These are phyloP conservation scores for Gymnothorax javanicus DNA, from an alignment of 2,797 vertebrate genomes.

Conservation along the genomic window DNA sequence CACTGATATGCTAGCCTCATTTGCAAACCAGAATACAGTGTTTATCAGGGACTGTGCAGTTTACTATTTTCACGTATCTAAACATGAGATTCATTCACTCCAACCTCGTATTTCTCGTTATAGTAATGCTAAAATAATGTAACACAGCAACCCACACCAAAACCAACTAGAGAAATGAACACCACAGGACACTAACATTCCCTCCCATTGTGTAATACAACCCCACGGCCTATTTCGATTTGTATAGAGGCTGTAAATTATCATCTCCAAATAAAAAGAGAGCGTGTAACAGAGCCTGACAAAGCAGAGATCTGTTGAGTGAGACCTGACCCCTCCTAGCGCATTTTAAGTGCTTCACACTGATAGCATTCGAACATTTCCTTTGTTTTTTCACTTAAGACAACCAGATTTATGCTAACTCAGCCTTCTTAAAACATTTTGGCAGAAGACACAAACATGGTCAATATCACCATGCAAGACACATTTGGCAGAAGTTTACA, in stretches of 20 bases:
- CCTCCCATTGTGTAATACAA: background rate
- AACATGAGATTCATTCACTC: too few relatives aligned
- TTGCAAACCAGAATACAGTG: too few relatives aligned
- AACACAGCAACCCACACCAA: background rate
- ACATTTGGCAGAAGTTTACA: background rate
- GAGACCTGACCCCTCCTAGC: background rate
- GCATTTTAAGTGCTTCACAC: background rate
- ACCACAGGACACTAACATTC: background rate
- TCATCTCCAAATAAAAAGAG: constrained; percentile 10
- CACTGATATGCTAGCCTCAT: too few relatives aligned
- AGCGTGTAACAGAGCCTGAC: background rate
- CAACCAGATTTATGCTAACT: background rate
- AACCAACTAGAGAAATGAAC: background rate
- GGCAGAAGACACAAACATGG: background rate
- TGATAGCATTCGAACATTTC: constrained; percentile 5
- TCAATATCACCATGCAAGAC: background rate
- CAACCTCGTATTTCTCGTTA: background rate
- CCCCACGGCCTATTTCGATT: background rate
- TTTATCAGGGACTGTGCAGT: too few relatives aligned
- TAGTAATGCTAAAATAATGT: background rate
- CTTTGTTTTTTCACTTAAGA: constrained; percentile 13
- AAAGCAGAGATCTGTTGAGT: constrained; percentile 5
- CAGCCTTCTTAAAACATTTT: background rate
- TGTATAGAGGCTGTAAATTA: constrained; percentile 9
- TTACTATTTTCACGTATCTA: too few relatives aligned